Base-by-base conservation (phyloP, 2,113 vertebrate genomes). In the Ancistrus triradiatus region DNA sequence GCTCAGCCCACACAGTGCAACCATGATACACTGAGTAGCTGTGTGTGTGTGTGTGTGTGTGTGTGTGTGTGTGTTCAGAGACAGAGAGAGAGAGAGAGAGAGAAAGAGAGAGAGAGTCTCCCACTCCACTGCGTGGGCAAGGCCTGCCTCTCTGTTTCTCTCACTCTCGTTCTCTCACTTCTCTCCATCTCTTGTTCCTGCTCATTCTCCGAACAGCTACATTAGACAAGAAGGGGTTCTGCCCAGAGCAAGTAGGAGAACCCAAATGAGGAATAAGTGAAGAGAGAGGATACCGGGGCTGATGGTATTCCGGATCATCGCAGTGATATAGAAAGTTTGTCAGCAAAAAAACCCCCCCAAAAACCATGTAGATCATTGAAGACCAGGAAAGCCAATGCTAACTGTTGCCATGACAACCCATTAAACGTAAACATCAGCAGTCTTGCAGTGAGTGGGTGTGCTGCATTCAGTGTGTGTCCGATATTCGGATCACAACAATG, bases 1-100 rank as follows among this genome's bases (percentile, higher is more conserved):
- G 72, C 55, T 74, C 71, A 66, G 75, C 75, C 75, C 75, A 77
- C 71, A 68, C 75, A 76, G 70, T 65, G 75, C 75, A 77, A 74
- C 67, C 68, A 74, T 77, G 75, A 74, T 70, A 77, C 75, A 77
- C 75, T 77, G 68, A 68, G 53, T 77, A 68, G 56, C 47, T 70
- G 70, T 73, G 68, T 76, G 70, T 59, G 70, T 60, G 59, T 28
- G 59, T 38, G 68, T 33, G 63, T 40, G 63, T 7, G 48, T 47
- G 56, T 64, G 62, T 57, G 67, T 56, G 49, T 63, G 52, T 37
- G 42, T 43, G 50, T 47, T 13, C 58, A 42, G 59, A 38, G 35
- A 48, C 43, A 43, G 59, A 53, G 51, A 43, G 43, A 64, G 58
- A 44, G 53, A 60, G 44, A 37, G 18, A 66, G 63, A 18, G 56